These are phyloP conservation scores for Amphilophus citrinellus DNA, from an alignment of 2,113 vertebrate species.

Conservation along the genomic window DNA sequence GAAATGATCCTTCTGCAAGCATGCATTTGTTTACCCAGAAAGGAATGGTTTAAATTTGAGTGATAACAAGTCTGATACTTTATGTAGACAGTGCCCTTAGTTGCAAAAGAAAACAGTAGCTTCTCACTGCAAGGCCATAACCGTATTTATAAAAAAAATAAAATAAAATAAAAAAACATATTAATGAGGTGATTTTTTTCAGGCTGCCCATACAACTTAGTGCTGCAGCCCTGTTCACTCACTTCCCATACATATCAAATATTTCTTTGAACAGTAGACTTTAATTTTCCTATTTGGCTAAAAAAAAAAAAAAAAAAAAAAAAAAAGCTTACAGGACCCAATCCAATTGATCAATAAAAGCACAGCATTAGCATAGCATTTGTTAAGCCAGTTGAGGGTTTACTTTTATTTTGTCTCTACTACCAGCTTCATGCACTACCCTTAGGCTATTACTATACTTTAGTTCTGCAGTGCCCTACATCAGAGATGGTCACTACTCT, in stretches of 20 bases:
- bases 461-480: constrained; percentile 5
- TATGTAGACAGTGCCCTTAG: not conserved
- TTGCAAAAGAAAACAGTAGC: not conserved
- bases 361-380: not conserved
- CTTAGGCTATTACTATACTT: not conserved
- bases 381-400: fast-evolving
- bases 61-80: not conserved
- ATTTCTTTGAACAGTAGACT: not conserved
- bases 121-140: not conserved
- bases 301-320: no score
- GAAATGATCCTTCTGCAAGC: not conserved
- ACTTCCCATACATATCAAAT: not conserved
- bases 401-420: not conserved
- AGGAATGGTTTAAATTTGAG: fast-evolving
- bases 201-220: no score
- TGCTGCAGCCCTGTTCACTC: not conserved
- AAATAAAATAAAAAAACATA: not conserved
- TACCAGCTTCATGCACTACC: not conserved
- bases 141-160: no score
- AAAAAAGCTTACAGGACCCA: fast-evolving
- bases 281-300: not conserved
- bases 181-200: not conserved
- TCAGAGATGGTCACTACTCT: constrained; percentile 7
- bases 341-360: not conserved
- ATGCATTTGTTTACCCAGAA: not conserved